Conservation (phyloP, 2,797 vertebrate species). For the Gadopsis bispinosus region DNA sequence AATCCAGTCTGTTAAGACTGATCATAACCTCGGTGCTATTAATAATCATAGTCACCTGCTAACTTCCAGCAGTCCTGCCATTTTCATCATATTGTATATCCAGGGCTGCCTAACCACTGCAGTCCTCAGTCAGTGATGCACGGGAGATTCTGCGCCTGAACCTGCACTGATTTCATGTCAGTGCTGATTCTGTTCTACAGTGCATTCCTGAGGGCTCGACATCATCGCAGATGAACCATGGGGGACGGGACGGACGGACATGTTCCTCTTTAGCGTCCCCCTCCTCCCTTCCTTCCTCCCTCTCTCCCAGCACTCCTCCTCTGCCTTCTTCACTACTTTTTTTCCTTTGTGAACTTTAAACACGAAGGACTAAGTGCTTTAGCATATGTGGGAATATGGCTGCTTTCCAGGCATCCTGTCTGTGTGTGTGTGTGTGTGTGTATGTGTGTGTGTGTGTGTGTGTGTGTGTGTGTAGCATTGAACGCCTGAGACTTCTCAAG, state of each 20-base stretch:
- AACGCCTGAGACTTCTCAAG: constrained; percentile 12
- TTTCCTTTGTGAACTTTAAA: constrained; percentile 59
- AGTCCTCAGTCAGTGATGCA: not conserved
- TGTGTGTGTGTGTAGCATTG: constrained; percentile 15
- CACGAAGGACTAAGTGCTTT: constrained; percentile 70
- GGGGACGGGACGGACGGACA: constrained; percentile 30
- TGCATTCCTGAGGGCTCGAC: constrained; percentile 56
- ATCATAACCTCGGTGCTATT: not conserved
- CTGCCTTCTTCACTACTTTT: constrained; percentile 45
- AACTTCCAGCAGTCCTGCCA: not conserved
- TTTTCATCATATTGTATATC: not conserved
- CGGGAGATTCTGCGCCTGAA: constrained; percentile 15
- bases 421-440: constrained; percentile 43
- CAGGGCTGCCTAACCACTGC: not conserved
- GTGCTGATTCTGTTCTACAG: constrained; percentile 49
- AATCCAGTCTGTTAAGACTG: not conserved
- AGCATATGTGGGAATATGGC: constrained; percentile 79
- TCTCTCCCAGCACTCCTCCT: constrained; percentile 43
- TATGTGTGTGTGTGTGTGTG: constrained; percentile 18
- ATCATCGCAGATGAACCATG: constrained; percentile 52
- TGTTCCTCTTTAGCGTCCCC: constrained; percentile 38
- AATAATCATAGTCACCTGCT: not conserved
- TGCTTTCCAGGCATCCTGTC: constrained; percentile 60
- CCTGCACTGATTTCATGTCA: constrained; percentile 44
- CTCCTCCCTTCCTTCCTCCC: constrained; percentile 14